Evolutionary conservation across 2,113 vertebrate genomes (phyloP), one percentile per base, ranked within the genome.

Genomic region (Ciconia stormi): DNA sequence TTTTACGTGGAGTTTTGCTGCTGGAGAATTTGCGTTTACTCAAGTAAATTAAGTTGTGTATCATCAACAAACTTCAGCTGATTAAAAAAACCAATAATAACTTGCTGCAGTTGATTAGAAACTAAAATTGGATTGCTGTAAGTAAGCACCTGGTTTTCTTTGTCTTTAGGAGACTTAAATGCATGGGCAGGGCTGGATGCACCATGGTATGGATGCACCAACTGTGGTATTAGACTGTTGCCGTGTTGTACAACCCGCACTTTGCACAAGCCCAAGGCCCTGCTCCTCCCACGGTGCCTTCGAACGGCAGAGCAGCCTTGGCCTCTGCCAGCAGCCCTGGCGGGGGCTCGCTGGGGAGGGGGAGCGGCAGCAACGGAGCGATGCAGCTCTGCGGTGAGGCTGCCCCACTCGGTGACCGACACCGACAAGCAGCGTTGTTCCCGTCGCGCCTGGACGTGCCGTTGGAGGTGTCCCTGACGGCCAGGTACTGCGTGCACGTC

Each of bases 401-500:
- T 70, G 10, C 14, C 13, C 7, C 1, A 1, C 38, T 61, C 32
- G 11, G 36, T 17, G 26, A 46, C 38, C 3, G 6, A 34, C 26
- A 27, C 38, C 4, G 2, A 36, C 21, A 11, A 22, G 34, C 38
- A 46, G 34, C 1, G 1, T 27, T 71, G 56, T 13, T 40, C 34
- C 85, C 34, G 27, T 55, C 2, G 0, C 6, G 15, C 47, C 29
- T 32, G 34, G 34, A 32, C 5, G 1, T 19, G 47, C 34, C 56
- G 14, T 30, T 63, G 25, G 21, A 56, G 13, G 16, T 49, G 63
- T 42, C 16, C 40, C 71, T 53, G 47, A 30, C 0, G 3, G 62
- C 46, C 53, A 40, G 46, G 38, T 17, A 53, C 53, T 3, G 0
- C 1, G 4, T 25, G 13, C 1, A 1, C 8, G 5, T 29, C 15